Conservation (phyloP, 1,140 invertebrate species). For the Anoplolepis gracilipes region DNA sequence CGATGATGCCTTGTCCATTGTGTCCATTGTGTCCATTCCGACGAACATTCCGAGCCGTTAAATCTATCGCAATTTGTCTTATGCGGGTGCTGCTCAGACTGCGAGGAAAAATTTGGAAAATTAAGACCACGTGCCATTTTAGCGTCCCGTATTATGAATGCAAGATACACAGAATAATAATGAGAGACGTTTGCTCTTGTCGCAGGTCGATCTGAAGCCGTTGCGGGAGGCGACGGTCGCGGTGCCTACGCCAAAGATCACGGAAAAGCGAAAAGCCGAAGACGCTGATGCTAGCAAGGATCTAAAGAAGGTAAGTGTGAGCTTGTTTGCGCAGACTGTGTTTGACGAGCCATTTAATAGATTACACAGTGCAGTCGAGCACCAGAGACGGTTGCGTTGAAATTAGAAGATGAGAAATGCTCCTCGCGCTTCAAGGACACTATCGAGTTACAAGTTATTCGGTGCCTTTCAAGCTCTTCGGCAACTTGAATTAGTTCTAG, state of each 20-base stretch:
- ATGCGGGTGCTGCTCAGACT: neutral
- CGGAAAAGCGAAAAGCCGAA: slow-evolving; percentile 85
- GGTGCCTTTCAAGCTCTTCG: neutral
- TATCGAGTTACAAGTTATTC: slow-evolving; percentile 1
- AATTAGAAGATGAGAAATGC: neutral
- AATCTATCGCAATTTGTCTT: slow-evolving; percentile 28
- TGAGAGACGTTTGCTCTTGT: slow-evolving; percentile 56
- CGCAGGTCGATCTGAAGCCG: slow-evolving; percentile 85
- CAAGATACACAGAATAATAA: neutral
- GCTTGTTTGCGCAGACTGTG: slow-evolving; percentile 31
- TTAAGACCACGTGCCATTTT: neutral
- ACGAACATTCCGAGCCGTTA: neutral
- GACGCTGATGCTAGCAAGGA: slow-evolving; percentile 85
- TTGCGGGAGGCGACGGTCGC: slow-evolving; percentile 82
- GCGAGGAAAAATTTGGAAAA: slow-evolving; percentile 38
- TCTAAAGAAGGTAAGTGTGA: slow-evolving; percentile 84
- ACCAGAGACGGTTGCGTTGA: neutral
- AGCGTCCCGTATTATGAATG: too few species aligned
- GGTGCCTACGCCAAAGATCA: slow-evolving; percentile 82
- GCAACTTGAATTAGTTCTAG: neutral
- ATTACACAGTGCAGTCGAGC: neutral
- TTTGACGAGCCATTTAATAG: slow-evolving; percentile 33
- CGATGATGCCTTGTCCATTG: slow-evolving; percentile 39
- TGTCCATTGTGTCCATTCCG: slow-evolving; percentile 48
- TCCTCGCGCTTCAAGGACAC: neutral